A percentile compares a stretch with the other conserved stretches of the same genome.
Conservation (phyloP, 2,888 invertebrate genomes). For the Petrophora chlorosata region DNA sequence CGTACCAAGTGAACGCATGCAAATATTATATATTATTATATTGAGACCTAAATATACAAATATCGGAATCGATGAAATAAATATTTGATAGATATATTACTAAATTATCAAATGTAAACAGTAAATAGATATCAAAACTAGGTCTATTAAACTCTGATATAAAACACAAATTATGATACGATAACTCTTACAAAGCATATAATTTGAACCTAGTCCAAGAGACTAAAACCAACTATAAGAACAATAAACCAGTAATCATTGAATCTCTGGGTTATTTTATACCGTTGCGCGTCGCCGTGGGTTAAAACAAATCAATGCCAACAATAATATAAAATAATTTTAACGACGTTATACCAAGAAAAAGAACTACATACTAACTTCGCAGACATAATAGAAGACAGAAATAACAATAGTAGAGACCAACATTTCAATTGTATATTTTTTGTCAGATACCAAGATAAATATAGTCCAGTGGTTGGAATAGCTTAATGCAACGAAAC, state of each 20-base stretch:
- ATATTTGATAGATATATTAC: no score
- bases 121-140: slow-evolving; percentile 9
- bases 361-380: no score
- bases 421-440: slow-evolving; percentile 33
- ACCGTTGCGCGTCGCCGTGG: no score
- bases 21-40: no score
- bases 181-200: slow-evolving; percentile 12
- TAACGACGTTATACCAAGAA: slow-evolving; percentile 8
- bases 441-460: slow-evolving; percentile 25
- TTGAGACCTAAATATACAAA: no score
- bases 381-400: no score
- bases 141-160: background rate
- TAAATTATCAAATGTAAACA: background rate
- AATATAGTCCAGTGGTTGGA: slow-evolving; percentile 25
- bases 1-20: no score
- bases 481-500: slow-evolving; percentile 22
- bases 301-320: slow-evolving; percentile 27
- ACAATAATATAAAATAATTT: slow-evolving; percentile 26
- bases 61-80: no score
- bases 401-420: slow-evolving; percentile 23
- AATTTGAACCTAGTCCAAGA: slow-evolving; percentile 25
- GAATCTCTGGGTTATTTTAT: slow-evolving; percentile 18
- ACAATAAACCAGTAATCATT: slow-evolving; percentile 15
- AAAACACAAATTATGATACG: slow-evolving; percentile 3
- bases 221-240: slow-evolving; percentile 12